Conservation (phyloP, 2,888 invertebrate genomes). For the Synanthedon formicaeformis region DNA sequence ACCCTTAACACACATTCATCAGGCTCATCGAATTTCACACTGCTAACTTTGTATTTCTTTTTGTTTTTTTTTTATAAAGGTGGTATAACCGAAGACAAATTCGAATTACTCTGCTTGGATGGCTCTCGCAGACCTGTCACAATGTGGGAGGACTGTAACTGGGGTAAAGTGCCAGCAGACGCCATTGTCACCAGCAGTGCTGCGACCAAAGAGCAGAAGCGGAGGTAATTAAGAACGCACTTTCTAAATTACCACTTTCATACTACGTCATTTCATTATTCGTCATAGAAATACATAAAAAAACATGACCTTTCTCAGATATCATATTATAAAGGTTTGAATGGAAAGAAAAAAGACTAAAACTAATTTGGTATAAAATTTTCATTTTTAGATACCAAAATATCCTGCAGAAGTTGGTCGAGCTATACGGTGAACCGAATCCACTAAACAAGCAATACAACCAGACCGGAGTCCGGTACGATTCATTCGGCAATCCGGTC, state of each 20-base stretch:
- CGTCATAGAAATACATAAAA: too few species aligned
- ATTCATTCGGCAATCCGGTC: constrained; percentile 31
- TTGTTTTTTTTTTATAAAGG: constrained; percentile 47
- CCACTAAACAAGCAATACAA: constrained; percentile 40
- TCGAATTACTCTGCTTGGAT: constrained; percentile 85
- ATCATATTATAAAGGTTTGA: too few species aligned
- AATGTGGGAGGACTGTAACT: constrained; percentile 82
- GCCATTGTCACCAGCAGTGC: constrained; percentile 90
- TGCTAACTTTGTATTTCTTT: too few species aligned
- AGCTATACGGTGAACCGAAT: constrained; percentile 66
- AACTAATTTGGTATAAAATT: background rate
- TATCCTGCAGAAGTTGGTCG: constrained; percentile 73
- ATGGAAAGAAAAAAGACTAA: too few species aligned
- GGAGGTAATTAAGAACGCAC: constrained; percentile 20
- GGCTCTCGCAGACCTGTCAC: constrained; percentile 77
- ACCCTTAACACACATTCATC: too few species aligned
- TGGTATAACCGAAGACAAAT: constrained; percentile 74
- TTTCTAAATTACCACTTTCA: background rate
- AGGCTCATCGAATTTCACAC: too few species aligned
- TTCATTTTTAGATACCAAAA: constrained; percentile 68
- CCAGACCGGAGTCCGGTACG: constrained; percentile 19
- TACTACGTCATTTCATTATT: too few species aligned
- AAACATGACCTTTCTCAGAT: too few species aligned
- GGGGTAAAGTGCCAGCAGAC: constrained; percentile 87
- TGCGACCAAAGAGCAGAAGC: constrained; percentile 67